Base-by-base conservation (phyloP, 2,888 invertebrate species). In the Ormyrus nitidulus region DNA sequence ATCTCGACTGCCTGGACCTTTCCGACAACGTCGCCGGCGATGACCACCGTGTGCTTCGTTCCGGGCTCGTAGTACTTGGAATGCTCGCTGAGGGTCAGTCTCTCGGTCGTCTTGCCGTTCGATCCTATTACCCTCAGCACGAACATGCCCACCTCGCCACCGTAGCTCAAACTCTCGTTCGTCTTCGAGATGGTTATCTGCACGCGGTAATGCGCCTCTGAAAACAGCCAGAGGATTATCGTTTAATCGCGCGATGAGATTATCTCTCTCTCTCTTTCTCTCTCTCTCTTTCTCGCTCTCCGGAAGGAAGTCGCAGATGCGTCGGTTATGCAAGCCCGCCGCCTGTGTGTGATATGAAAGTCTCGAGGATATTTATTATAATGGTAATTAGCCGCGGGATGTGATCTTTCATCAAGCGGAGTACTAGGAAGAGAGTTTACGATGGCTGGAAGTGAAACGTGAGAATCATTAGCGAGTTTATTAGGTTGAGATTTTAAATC, bases 171-270 rank as follows among this genome's bases (percentile, higher is more conserved):
- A 86, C 96, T 96, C 84, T 94, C 95, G 44, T 93, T 92, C 0
- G 94, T 94, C 83, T 94, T 94, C 0, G 96, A 95, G 65, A 97
- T 94, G 83, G 94, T 93, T 13, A 97, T 92, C 0, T 93, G 93
- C 9, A 97, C 92, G 86, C 94, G 93, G 87, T 96, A 97, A 87
- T 97, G 97, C 6, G 94, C 93, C 85, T 94, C 97, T 96, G 91
- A 51, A 2, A 61, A 73, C n/a, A 74, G 4, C 9, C 19, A 10
- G 46, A 8, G 10, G 0, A 10, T 5, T 19, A 19, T 19, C 19
- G 19, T 19, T 19, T 19, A 2, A 19, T 19, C 19, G 19, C 19
- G 19, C 19, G 19, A 19, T 19, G 19, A 2, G 19, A 19, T 19
- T 19, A 19, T 19, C 19, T 19, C 19, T 1, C 19, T 19, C 19